Percentiles rank a stretch among this genome's conserved stretches.
These are phyloP conservation scores for Nyctalus aviator DNA, from an alignment of 2,797 vertebrate species.

Conservation along the genomic window DNA sequence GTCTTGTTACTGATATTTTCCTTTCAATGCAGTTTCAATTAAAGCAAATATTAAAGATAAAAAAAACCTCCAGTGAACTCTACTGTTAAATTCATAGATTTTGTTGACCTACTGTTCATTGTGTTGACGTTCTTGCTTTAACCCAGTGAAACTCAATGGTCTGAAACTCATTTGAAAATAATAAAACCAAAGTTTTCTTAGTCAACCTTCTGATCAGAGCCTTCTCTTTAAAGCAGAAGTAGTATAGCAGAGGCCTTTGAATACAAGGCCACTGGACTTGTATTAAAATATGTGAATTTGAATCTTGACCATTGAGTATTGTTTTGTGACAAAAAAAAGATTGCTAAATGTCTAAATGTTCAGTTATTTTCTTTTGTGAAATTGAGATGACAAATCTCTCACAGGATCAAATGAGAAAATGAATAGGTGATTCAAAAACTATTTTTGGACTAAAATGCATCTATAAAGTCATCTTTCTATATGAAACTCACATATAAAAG, in stretches of 20 bases:
- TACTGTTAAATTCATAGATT: slow-evolving; percentile 29
- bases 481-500: background rate
- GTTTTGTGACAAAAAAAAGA: background rate
- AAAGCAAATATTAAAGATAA: slow-evolving; percentile 52
- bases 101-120: slow-evolving; percentile 49
- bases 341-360: slow-evolving; percentile 39
- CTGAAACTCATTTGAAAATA: slow-evolving; percentile 34
- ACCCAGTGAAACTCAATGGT: slow-evolving; percentile 6
- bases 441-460: background rate
- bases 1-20: slow-evolving; percentile 13
- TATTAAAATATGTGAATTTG: background rate
- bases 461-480: background rate
- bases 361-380: background rate
- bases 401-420: slow-evolving; percentile 41
- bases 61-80: slow-evolving; percentile 3
- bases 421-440: background rate
- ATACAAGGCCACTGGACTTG: background rate
- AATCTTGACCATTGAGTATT: background rate
- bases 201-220: background rate
- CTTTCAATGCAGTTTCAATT: slow-evolving; percentile 57
- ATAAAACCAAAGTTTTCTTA: slow-evolving; percentile 12
- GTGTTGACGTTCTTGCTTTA: slow-evolving; percentile 46
- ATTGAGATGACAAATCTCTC: slow-evolving; percentile 2
- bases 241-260: no score
- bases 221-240: background rate